Conservation (phyloP, 2,797 vertebrate genomes). For the Spizella passerina region DNA sequence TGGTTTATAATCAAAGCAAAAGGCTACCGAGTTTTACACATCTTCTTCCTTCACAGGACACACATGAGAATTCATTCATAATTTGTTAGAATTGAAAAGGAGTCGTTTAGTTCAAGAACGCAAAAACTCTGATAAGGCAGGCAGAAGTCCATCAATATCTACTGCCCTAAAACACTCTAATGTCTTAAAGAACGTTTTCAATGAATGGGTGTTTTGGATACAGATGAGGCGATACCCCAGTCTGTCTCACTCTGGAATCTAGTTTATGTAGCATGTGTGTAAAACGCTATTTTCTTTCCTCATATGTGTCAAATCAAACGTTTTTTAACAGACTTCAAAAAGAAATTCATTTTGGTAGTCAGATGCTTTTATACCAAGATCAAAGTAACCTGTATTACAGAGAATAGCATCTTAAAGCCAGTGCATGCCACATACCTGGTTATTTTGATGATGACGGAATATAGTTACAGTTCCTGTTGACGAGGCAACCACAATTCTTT, state of each 20-base stretch:
- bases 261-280: background rate
- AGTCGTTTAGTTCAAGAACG: background rate
- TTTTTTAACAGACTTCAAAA: background rate
- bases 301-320: background rate
- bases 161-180: background rate
- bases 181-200: background rate
- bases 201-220: background rate
- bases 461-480: slow-evolving; percentile 90
- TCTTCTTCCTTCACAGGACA: background rate
- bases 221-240: rapidly evolving
- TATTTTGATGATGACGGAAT: slow-evolving; percentile 87
- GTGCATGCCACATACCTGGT: slow-evolving; percentile 77
- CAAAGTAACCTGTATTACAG: background rate
- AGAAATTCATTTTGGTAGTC: background rate
- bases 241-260: background rate
- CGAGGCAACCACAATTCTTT: slow-evolving; percentile 90
- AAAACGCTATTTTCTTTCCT: background rate
- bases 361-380: background rate
- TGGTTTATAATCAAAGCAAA: background rate
- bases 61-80: background rate
- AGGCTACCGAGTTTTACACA: background rate
- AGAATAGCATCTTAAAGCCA: background rate
- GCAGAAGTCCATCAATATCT: background rate
- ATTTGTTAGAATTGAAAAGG: background rate
- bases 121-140: background rate